Percentiles rank a stretch among this genome's conserved stretches.
Evolutionary conservation across 1,140 invertebrate species (phyloP).

Genomic region (Bursaphelenchus mucronatus): DNA sequence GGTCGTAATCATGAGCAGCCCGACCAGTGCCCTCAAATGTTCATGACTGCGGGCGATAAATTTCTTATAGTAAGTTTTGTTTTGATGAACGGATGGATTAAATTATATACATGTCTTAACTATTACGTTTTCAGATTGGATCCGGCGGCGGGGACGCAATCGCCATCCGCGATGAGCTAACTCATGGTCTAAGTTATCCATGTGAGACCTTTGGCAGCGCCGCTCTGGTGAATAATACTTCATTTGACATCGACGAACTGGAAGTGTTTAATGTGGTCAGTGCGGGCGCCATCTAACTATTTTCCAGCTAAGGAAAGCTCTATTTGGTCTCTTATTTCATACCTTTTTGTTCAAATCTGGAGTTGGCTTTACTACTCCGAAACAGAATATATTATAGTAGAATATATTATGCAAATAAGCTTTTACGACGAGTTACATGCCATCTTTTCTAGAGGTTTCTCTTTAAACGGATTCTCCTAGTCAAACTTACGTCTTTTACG

Average conservation of each 20-base stretch:
- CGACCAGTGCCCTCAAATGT: slow-evolving; percentile 53
- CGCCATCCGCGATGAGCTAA: slow-evolving; percentile 55
- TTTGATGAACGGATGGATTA: background rate
- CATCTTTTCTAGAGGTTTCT: too few species aligned
- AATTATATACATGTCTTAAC: background rate
- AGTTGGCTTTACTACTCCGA: too few species aligned
- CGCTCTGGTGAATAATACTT: slow-evolving; percentile 39
- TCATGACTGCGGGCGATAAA: slow-evolving; percentile 53
- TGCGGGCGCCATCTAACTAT: too few species aligned
- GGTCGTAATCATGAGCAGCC: slow-evolving; percentile 46
- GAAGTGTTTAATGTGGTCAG: slow-evolving; percentile 46
- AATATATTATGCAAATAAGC: too few species aligned
- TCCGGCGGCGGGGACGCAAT: slow-evolving; percentile 57
- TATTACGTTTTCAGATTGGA: slow-evolving; percentile 45
- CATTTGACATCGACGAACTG: slow-evolving; percentile 56
- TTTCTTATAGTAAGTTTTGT: slow-evolving; percentile 51
- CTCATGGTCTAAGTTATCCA: slow-evolving; percentile 43
- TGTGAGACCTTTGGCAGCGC: slow-evolving; percentile 52
- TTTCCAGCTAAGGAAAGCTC: too few species aligned
- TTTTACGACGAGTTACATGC: too few species aligned
- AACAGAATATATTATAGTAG: too few species aligned
- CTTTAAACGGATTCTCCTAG: too few species aligned
- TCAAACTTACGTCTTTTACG: too few species aligned
- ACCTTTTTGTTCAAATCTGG: too few species aligned
- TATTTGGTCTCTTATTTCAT: too few species aligned